Percentiles rank a stretch among this genome's conserved stretches.
These are phyloP conservation scores for Gouania willdenowi DNA, from an alignment of 2,797 vertebrate genomes.

Conservation along the genomic window DNA sequence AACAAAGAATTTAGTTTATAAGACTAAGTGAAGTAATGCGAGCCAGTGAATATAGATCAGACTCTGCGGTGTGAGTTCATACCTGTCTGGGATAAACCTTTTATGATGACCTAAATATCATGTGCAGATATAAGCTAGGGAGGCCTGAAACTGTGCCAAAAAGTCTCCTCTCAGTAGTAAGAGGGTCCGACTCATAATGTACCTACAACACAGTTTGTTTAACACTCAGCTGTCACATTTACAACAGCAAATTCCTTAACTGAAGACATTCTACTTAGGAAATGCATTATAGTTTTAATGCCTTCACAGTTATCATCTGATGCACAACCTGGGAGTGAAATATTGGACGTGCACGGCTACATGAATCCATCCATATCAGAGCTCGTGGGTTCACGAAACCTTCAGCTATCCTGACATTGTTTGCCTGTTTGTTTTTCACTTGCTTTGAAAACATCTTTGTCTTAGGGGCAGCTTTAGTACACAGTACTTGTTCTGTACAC, in stretches of 20 bases:
- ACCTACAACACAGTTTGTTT: neutral
- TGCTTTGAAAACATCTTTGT: neutral
- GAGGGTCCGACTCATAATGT: neutral
- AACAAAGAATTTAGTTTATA: too few relatives aligned
- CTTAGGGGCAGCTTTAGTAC: neutral
- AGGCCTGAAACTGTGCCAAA: slow-evolving; percentile 4
- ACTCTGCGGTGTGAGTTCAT: slow-evolving; percentile 14
- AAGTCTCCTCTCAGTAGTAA: neutral
- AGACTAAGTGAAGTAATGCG: slow-evolving; percentile 31
- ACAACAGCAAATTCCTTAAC: slow-evolving; percentile 12
- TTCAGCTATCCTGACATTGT: neutral
- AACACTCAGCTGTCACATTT: neutral
- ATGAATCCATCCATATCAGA: too few relatives aligned
- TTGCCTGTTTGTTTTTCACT: neutral
- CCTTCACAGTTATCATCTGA: neutral
- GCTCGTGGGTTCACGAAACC: too few relatives aligned
- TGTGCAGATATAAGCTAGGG: slow-evolving; percentile 15
- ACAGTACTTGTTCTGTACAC: neutral
- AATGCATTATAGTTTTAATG: too few relatives aligned
- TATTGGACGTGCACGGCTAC: too few relatives aligned
- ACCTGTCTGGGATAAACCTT: slow-evolving; percentile 23
- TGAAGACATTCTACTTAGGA: too few relatives aligned
- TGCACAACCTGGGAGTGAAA: neutral
- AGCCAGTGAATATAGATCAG: slow-evolving; percentile 35
- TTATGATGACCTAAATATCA: slow-evolving; percentile 18